Evolutionary conservation across 2,113 vertebrate genomes (phyloP).

Genomic region (Actinemys pallida): DNA sequence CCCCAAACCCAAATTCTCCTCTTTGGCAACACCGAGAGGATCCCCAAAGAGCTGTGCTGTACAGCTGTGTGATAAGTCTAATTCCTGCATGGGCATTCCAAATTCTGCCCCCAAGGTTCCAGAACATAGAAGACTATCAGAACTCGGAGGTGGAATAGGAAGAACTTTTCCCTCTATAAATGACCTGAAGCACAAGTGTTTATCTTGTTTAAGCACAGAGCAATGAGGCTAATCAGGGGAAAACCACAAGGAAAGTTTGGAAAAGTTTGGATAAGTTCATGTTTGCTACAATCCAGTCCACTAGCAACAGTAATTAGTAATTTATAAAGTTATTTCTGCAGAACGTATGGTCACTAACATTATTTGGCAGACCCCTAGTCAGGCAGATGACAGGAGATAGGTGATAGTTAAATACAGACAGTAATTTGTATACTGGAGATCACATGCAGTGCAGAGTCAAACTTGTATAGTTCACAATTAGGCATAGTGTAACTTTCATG

Average conservation of each 20-base stretch:
- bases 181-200: not conserved
- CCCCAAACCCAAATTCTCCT: not conserved
- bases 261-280: fast-evolving
- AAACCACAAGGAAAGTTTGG: not conserved
- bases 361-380: not conserved
- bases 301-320: not conserved
- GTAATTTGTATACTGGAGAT: not conserved
- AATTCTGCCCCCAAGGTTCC: not conserved
- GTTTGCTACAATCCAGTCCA: not conserved
- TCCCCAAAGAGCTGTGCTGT: not conserved
- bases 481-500: not conserved
- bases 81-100: not conserved
- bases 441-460: not conserved
- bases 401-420: not conserved
- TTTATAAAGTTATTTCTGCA: not conserved
- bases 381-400: not conserved
- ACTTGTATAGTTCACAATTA: not conserved
- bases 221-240: not conserved
- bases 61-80: not conserved
- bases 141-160: not conserved
- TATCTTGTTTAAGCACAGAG: not conserved
- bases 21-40: not conserved
- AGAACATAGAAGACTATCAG: fast-evolving
- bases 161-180: not conserved
- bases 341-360: not conserved